These are phyloP conservation scores for Chrosomus eos DNA, from an alignment of 2,797 vertebrate genomes.

Conservation along the genomic window DNA sequence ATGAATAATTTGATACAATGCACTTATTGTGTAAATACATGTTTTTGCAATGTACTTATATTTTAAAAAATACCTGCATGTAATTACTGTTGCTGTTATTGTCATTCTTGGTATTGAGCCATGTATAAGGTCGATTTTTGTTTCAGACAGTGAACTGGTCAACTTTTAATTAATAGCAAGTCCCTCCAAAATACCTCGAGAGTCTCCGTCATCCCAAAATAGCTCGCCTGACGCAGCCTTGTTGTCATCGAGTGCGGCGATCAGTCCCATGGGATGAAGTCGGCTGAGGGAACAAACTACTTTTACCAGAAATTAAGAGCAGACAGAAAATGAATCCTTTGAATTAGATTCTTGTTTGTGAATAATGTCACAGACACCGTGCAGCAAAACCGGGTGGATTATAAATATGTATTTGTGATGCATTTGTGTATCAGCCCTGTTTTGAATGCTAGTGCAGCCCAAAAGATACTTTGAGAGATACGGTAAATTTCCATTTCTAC, in stretches of 20 bases:
- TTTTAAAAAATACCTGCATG: neutral
- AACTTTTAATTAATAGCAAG: slow-evolving; percentile 43
- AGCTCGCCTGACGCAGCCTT: slow-evolving; percentile 84
- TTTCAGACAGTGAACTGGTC: neutral
- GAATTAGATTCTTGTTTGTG: too few species aligned
- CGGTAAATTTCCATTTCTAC: too few species aligned
- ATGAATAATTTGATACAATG: too few species aligned
- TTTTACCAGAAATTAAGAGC: slow-evolving; percentile 44
- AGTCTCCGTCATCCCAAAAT: slow-evolving; percentile 97
- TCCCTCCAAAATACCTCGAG: slow-evolving; percentile 76
- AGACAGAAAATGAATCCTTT: neutral
- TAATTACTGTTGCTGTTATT: too few species aligned
- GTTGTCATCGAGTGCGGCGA: slow-evolving; percentile 85
- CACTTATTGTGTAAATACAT: too few species aligned
- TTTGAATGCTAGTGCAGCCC: neutral
- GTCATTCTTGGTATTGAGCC: neutral
- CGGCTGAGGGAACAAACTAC: slow-evolving; percentile 77
- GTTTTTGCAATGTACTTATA: too few species aligned
- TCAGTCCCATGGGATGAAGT: slow-evolving; percentile 87
- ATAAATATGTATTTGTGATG: too few species aligned
- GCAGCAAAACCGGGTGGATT: too few species aligned
- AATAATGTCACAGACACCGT: too few species aligned
- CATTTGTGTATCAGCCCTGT: neutral
- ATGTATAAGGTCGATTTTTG: neutral
- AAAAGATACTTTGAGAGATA: too few species aligned